phyloP scores from a whole-genome alignment of 2,888 invertebrate species.

The Drosophila peninsularis region DNA sequence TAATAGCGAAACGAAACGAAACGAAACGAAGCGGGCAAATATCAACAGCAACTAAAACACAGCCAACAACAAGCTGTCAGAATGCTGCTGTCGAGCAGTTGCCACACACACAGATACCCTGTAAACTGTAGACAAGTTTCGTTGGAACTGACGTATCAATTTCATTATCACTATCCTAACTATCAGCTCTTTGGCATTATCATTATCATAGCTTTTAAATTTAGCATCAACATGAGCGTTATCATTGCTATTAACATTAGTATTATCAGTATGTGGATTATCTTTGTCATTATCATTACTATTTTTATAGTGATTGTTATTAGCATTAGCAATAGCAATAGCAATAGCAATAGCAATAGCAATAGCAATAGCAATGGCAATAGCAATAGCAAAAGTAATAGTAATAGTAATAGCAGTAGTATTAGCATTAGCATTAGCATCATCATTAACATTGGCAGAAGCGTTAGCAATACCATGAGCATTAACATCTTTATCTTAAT shows the following conservation, averaged over 20 bases:
- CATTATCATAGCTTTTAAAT: not conserved
- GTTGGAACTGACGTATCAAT: too few relatives aligned
- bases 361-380: too few relatives aligned
- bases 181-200: not conserved
- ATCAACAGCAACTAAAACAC: slow-evolving; percentile 36
- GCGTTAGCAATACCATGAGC: not conserved
- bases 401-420: too few relatives aligned
- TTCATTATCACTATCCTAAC: not conserved
- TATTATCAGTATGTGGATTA: not conserved
- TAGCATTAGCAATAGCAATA: not conserved
- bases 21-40: slow-evolving; percentile 40
- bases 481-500: not conserved
- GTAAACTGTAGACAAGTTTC: not conserved
- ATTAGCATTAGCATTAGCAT: not conserved
- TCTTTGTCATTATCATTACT: not conserved
- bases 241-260: too few relatives aligned
- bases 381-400: too few relatives aligned
- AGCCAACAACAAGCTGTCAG: slow-evolving; percentile 26
- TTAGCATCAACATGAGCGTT: too few relatives aligned
- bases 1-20: slow-evolving; percentile 63
- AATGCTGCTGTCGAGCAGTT: not conserved
- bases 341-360: too few relatives aligned
- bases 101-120: slow-evolving; percentile 16
- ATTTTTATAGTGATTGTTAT: not conserved
- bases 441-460: not conserved